These are phyloP conservation scores for Atta colombica DNA, from an alignment of 1,140 invertebrate species.

Conservation along the genomic window DNA sequence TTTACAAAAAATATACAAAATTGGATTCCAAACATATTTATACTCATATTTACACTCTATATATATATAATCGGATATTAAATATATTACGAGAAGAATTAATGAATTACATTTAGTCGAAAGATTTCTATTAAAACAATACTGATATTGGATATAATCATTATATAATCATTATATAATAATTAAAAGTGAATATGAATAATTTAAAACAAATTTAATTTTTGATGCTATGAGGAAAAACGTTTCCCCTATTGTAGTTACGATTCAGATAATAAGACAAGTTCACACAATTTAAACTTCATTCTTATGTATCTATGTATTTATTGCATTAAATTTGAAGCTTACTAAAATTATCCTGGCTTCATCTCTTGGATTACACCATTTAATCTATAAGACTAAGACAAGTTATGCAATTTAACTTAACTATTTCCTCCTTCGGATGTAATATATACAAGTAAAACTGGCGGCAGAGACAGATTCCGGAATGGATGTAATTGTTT, in stretches of 20 bases:
- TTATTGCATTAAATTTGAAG: slow-evolving; percentile 3
- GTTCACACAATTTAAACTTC: slow-evolving; percentile 1
- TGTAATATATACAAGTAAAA: background rate
- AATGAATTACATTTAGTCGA: background rate
- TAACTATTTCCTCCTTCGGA: background rate
- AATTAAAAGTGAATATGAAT: slow-evolving; percentile 12
- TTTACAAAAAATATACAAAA: background rate
- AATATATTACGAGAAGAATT: background rate
- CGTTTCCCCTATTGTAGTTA: background rate
- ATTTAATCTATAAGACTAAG: background rate
- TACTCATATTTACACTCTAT: no score
- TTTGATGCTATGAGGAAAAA: background rate
- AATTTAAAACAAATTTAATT: slow-evolving; percentile 2
- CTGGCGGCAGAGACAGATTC: background rate
- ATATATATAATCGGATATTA: background rate
- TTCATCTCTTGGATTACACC: background rate
- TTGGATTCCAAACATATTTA: background rate
- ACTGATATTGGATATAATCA: background rate
- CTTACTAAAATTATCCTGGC: background rate
- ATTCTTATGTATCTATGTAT: background rate
- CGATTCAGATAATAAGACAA: background rate
- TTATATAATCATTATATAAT: background rate
- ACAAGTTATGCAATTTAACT: slow-evolving; percentile 13
- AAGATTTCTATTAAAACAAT: background rate
- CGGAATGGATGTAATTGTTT: background rate